These are phyloP conservation scores for Nomada fabriciana DNA, from an alignment of 2,888 invertebrate genomes.

Conservation along the genomic window DNA sequence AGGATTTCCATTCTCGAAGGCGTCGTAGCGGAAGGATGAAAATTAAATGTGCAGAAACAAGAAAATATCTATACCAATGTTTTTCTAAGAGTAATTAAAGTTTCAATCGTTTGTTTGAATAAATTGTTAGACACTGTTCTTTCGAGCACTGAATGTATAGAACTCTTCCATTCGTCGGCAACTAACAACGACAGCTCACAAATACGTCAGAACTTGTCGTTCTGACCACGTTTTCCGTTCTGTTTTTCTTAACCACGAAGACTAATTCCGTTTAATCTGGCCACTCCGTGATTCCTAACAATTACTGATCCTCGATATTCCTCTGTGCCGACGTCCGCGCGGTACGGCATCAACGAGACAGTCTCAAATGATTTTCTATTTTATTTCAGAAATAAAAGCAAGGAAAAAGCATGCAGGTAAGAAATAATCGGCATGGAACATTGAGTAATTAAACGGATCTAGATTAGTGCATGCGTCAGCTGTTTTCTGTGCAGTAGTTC, in stretches of 20 bases:
- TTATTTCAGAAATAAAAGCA: slow-evolving; percentile 89
- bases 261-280: slow-evolving; percentile 34
- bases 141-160: background rate
- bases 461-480: slow-evolving; percentile 49
- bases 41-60: no score
- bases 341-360: slow-evolving; percentile 41
- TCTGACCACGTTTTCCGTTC: slow-evolving; percentile 1
- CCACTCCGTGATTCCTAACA: background rate
- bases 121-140: background rate
- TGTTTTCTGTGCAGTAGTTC: slow-evolving; percentile 23
- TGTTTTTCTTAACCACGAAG: slow-evolving; percentile 24
- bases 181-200: slow-evolving; percentile 16
- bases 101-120: no score
- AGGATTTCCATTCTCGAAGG: no score
- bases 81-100: no score
- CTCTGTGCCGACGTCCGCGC: slow-evolving; percentile 21
- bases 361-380: slow-evolving; percentile 75
- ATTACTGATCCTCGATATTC: slow-evolving; percentile 3
- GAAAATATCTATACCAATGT: no score
- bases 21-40: no score
- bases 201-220: slow-evolving; percentile 15
- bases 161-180: slow-evolving; percentile 21
- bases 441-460: slow-evolving; percentile 50
- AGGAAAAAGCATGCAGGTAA: slow-evolving; percentile 90
- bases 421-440: slow-evolving; percentile 69